Conservation (phyloP, 2,888 invertebrate genomes). For the Colletes collaris region DNA sequence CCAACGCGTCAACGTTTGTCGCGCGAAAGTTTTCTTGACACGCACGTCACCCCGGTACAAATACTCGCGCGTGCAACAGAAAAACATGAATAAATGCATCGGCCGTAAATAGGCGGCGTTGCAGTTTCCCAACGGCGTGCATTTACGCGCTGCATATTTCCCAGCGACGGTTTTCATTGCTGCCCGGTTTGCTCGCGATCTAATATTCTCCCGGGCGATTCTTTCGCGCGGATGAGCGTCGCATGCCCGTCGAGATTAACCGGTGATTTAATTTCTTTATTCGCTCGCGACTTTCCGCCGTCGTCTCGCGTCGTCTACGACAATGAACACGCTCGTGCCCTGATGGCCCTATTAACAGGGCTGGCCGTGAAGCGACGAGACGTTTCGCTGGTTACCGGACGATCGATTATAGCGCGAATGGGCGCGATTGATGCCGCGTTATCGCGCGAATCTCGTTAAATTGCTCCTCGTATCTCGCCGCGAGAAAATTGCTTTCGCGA, state of each 20-base stretch:
- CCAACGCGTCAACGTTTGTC: slow-evolving; percentile 6
- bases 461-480: not conserved
- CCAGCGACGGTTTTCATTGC: slow-evolving; percentile 12
- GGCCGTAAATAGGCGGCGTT: slow-evolving; percentile 10
- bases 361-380: not conserved
- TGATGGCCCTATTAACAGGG: slow-evolving; percentile 3
- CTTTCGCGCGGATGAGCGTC: slow-evolving; percentile 44
- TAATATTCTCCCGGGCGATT: slow-evolving; percentile 3
- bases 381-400: slow-evolving; percentile 20
- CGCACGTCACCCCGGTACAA: slow-evolving; percentile 17
- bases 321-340: slow-evolving; percentile 15
- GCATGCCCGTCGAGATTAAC: slow-evolving; percentile 45
- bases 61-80: slow-evolving; percentile 2
- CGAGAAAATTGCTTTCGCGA: not conserved
- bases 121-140: slow-evolving; percentile 3
- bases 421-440: slow-evolving; percentile 30
- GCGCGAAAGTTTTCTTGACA: slow-evolving; percentile 26
- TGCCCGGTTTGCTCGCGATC: slow-evolving; percentile 7
- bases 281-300: not conserved
- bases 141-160: slow-evolving; percentile 9
- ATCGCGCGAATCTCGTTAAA: slow-evolving; percentile 16
- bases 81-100: slow-evolving; percentile 34
- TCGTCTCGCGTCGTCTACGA: slow-evolving; percentile 6
- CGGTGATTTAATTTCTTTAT: slow-evolving; percentile 60
- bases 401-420: slow-evolving; percentile 49